phyloP scores from a whole-genome alignment of 2,888 invertebrate species.

The Cistogaster globosa region DNA sequence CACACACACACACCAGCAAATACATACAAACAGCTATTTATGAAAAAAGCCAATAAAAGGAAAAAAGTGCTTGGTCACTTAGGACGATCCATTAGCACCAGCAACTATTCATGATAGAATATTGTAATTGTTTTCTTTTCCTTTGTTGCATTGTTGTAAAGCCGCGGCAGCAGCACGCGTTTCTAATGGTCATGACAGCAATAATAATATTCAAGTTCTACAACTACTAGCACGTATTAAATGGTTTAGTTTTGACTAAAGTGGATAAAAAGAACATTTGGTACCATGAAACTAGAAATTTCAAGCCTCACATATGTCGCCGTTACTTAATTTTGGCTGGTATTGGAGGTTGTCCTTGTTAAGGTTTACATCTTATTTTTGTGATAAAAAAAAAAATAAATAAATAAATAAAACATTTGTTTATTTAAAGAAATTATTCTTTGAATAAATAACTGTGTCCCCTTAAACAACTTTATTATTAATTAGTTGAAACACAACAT shows the following conservation, averaged over 20 bases:
- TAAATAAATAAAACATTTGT: constrained; percentile 66
- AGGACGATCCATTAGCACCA: constrained; percentile 64
- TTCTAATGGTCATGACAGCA: constrained; percentile 66
- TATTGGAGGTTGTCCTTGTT: constrained; percentile 52
- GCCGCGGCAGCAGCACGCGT: constrained; percentile 64
- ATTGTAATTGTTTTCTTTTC: constrained; percentile 42
- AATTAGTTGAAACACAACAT: constrained; percentile 47
- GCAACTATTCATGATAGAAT: constrained; percentile 43
- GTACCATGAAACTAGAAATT: constrained; percentile 80
- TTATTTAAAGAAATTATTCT: constrained; percentile 29
- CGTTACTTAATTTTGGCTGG: constrained; percentile 22
- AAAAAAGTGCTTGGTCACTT: constrained; percentile 65
- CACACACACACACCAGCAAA: background rate
- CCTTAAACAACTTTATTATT: constrained; percentile 56
- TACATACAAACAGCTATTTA: background rate
- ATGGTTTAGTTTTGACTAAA: constrained; percentile 6
- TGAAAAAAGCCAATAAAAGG: background rate
- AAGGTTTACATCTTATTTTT: constrained; percentile 59
- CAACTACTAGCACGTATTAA: background rate
- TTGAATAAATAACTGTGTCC: constrained; percentile 31
- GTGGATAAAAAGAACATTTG: constrained; percentile 68
- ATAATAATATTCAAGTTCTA: constrained; percentile 38
- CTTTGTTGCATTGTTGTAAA: constrained; percentile 15
- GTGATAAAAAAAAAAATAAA: constrained; percentile 10
- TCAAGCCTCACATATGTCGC: constrained; percentile 78